Evolutionary conservation across 1,140 invertebrate genomes (phyloP).

Genomic region (Paraescarpia echinospica): DNA sequence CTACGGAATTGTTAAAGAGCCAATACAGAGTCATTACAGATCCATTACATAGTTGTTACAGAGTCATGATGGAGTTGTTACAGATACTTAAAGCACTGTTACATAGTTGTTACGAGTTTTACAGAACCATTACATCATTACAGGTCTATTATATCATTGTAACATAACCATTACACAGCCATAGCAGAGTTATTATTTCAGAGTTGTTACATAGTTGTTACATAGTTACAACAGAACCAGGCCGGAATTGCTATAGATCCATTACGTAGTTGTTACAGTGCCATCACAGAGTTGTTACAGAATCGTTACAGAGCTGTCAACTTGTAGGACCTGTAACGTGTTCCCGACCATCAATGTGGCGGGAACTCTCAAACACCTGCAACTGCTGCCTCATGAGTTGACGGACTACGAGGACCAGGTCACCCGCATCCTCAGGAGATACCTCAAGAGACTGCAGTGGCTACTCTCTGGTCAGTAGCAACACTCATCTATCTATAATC

Average conservation of each 20-base stretch:
- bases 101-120: not conserved
- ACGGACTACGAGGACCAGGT: constrained; percentile 53
- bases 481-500: too few relatives aligned
- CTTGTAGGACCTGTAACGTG: constrained; percentile 44
- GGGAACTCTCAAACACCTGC: constrained; percentile 57
- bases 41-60: not conserved
- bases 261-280: too few relatives aligned
- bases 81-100: not conserved
- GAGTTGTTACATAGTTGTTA: too few relatives aligned
- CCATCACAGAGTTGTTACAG: not conserved
- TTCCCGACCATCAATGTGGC: constrained; percentile 58
- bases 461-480: constrained; percentile 51
- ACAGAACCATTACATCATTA: too few relatives aligned
- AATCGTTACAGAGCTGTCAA: not conserved
- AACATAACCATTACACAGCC: too few relatives aligned
- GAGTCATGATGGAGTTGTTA: not conserved
- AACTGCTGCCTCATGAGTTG: constrained; percentile 55
- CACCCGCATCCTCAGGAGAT: constrained; percentile 49
- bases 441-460: constrained; percentile 56
- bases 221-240: too few relatives aligned
- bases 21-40: not conserved
- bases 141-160: too few relatives aligned
- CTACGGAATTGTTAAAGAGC: too few relatives aligned
- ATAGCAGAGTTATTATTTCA: too few relatives aligned
- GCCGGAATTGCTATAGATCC: too few relatives aligned